Evolutionary conservation across 2,888 invertebrate genomes (phyloP), one percentile per base, ranked within the genome.

Genomic region (Rhynchonema sp.): DNA sequence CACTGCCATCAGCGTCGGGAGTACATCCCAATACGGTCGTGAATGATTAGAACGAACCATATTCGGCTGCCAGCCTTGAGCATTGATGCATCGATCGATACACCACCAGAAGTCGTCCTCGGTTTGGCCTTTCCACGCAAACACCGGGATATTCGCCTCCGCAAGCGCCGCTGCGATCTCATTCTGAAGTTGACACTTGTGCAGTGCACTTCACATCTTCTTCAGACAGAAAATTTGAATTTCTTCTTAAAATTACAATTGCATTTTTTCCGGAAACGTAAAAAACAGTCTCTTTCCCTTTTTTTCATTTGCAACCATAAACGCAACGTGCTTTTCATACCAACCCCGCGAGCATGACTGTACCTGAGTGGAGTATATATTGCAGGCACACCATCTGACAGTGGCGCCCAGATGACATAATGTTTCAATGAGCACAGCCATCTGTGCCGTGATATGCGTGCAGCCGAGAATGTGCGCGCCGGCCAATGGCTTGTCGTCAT

Each of bases 81-180:
- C 82, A 66, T 87, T 87, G 1, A 94, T 84, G 74, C 92, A 91
- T 72, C 86, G 86, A 76, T 94, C 92, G 68, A 94, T 94, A 73
- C 91, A 91, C 92, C 92, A 94, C 94, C 94, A 94, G 77, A 94
- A 94, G 69, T 94, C 94, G 72, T 94, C 92, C 74, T 94, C 94
- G 6, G 88, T 87, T 75, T 94, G 91, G 0, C 91, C 90, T 60
- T 91, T 85, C 94, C 94, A 94, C 20, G 92, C 89, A 78, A 89
- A 94, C 64, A 94, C 83, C 1, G 91, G 83, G 73, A 83, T 86
- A 20, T 79, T 79, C 58, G 86, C 85, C 75, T 92, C 86, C 0
- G 92, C 92, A 64, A 94, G 75, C 0, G 94, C 92, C 0, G 92
- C 91, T 0, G 91, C 91, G 0, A 94, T 91, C 78, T 94, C 92